A percentile compares a stretch with the other conserved stretches of the same genome.
phyloP scores from a whole-genome alignment of 2,113 vertebrate genomes.

The Stegostoma tigrinum region DNA sequence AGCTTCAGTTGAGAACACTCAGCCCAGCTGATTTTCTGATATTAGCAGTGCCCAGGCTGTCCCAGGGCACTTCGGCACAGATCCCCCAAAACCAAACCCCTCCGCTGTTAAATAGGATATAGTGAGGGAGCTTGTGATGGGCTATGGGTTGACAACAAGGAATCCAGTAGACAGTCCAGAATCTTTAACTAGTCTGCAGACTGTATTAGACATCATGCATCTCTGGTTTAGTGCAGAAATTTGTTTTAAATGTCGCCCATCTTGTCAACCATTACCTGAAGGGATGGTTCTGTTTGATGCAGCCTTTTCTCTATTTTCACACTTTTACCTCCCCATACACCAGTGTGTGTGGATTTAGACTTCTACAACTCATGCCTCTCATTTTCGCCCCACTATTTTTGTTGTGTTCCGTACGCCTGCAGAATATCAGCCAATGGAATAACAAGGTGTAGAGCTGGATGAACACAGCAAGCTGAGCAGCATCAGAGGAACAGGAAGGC shows the following conservation, averaged over 20 bases:
- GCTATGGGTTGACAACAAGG: background rate
- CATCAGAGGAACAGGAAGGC: too few species aligned
- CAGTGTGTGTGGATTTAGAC: background rate
- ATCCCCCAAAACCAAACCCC: background rate
- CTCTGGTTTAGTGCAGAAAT: background rate
- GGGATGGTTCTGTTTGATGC: background rate
- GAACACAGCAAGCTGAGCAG: too few species aligned
- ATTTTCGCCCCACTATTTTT: background rate
- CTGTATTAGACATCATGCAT: too few species aligned
- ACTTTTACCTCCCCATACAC: background rate
- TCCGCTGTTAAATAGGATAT: background rate
- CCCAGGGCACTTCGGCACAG: background rate
- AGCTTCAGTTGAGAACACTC: background rate
- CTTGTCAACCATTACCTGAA: background rate
- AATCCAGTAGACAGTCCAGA: background rate
- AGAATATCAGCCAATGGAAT: background rate
- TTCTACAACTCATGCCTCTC: background rate
- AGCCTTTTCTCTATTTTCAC: background rate
- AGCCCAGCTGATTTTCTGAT: background rate
- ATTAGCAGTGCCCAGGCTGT: background rate
- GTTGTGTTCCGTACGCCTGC: background rate
- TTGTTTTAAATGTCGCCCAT: background rate
- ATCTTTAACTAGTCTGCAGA: background rate
- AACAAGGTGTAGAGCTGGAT: too few species aligned
- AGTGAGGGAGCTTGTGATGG: background rate